Conservation (phyloP, 2,888 invertebrate genomes). For the Drosophila merina region DNA sequence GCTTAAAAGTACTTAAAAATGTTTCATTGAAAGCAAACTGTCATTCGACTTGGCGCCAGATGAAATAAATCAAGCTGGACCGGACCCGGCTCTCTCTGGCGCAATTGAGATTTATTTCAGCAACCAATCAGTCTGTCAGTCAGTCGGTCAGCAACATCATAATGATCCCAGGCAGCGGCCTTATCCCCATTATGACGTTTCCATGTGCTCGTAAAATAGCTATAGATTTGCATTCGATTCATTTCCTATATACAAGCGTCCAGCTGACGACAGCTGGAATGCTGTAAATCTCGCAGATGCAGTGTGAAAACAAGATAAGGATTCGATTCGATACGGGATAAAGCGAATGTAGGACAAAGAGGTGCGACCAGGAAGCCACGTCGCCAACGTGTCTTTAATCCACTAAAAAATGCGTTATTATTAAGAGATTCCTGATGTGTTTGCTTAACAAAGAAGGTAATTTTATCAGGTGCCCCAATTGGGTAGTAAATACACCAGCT, state of each 20-base stretch:
- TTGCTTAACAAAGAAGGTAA: neutral
- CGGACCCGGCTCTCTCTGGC: constrained; percentile 12
- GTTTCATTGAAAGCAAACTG: constrained; percentile 1
- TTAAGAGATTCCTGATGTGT: neutral
- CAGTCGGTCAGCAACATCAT: constrained; percentile 48
- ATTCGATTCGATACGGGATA: constrained; percentile 6
- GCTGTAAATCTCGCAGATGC: constrained; percentile 6
- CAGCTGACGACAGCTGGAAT: constrained; percentile 15
- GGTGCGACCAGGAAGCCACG: constrained; percentile 20
- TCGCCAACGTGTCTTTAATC: neutral
- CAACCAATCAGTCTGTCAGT: constrained; percentile 49
- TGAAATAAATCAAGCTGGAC: constrained; percentile 32
- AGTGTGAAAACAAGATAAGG: constrained; percentile 12
- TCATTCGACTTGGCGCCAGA: constrained; percentile 28
- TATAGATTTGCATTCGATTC: constrained; percentile 45
- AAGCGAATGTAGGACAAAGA: constrained; percentile 22
- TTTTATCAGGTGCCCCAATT: neutral
- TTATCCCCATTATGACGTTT: constrained; percentile 32
- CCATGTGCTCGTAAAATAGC: constrained; percentile 34
- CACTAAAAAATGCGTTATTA: neutral
- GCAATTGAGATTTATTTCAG: constrained; percentile 69
- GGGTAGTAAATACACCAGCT: neutral
- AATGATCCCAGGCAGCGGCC: constrained; percentile 26
- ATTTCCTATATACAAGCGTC: constrained; percentile 62
- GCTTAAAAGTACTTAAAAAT: neutral